Percentiles rank a stretch among this genome's conserved stretches.
phyloP scores from a whole-genome alignment of 1,140 invertebrate genomes.

The Tyrophagus putrescentiae region DNA sequence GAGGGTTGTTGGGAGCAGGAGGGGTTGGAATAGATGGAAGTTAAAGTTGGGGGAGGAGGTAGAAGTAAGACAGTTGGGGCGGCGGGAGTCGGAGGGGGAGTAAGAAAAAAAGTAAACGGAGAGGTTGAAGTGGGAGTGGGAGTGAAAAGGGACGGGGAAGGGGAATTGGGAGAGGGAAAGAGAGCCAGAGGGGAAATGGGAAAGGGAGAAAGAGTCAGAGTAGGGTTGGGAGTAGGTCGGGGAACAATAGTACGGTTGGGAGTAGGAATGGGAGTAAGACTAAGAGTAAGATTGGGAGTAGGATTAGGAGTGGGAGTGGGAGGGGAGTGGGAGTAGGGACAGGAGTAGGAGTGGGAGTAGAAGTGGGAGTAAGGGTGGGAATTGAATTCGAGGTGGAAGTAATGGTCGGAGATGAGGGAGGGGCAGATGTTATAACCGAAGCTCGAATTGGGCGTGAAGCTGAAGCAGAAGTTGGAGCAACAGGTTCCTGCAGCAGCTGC shows the following conservation, averaged over 20 bases:
- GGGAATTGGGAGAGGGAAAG: neutral
- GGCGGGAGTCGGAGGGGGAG: neutral
- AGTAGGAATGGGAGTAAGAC: neutral
- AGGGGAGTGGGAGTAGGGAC: neutral
- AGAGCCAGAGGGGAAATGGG: neutral
- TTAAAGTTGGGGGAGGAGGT: too few relatives aligned
- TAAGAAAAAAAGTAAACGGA: neutral
- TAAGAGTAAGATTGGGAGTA: neutral
- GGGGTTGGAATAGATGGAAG: too few relatives aligned
- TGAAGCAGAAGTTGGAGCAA: neutral
- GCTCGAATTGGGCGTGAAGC: neutral
- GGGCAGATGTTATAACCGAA: neutral
- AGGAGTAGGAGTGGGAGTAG: neutral
- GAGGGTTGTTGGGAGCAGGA: too few relatives aligned
- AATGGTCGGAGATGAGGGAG: neutral
- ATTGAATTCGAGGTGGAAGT: neutral
- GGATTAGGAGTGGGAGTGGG: neutral
- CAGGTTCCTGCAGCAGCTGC: too few relatives aligned
- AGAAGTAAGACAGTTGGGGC: too few relatives aligned
- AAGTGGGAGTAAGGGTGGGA: too few relatives aligned
- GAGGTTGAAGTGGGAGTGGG: neutral
- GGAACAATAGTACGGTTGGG: neutral
- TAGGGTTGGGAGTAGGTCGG: neutral
- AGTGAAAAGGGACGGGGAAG: neutral
- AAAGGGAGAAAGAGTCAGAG: neutral